These are phyloP conservation scores for Myxocyprinus asiaticus DNA, from an alignment of 2,113 vertebrate genomes.

Conservation along the genomic window DNA sequence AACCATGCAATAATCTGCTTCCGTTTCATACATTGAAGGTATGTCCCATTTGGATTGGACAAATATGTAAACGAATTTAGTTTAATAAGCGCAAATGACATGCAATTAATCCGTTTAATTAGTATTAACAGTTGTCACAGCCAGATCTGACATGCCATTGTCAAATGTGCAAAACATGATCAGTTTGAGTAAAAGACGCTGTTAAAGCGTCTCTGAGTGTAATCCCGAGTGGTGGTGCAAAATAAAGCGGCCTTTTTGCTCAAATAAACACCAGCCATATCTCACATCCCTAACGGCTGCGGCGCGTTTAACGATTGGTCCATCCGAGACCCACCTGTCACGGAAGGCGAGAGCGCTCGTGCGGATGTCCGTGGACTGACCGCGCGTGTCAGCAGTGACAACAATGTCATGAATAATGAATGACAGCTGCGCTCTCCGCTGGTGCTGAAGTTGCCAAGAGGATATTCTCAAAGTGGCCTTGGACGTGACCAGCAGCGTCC, in stretches of 20 bases:
- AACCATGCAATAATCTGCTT: too few species aligned
- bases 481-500: constrained; percentile 64
- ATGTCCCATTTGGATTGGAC: too few species aligned
- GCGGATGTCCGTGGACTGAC: constrained; percentile 52
- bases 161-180: background rate
- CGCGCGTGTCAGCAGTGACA: constrained; percentile 49
- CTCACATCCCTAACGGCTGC: constrained; percentile 16
- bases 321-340: constrained; percentile 43
- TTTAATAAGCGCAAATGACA: too few species aligned
- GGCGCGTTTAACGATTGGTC: constrained; percentile 46
- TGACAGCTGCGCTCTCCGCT: constrained; percentile 51
- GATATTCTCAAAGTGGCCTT: constrained; percentile 54
- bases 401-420: constrained; percentile 68
- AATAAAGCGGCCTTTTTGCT: background rate
- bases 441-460: constrained; percentile 47
- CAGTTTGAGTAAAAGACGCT: background rate
- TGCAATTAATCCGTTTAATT: background rate
- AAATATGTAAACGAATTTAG: too few species aligned
- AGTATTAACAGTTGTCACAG: constrained; percentile 33
- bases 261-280: background rate
- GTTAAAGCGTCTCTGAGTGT: background rate
- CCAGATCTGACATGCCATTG: background rate
- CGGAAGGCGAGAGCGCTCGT: constrained; percentile 25
- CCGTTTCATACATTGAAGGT: too few species aligned
- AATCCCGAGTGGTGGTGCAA: background rate